Conservation (phyloP, 2,113 vertebrate species). For the Oryzias javanicus region DNA sequence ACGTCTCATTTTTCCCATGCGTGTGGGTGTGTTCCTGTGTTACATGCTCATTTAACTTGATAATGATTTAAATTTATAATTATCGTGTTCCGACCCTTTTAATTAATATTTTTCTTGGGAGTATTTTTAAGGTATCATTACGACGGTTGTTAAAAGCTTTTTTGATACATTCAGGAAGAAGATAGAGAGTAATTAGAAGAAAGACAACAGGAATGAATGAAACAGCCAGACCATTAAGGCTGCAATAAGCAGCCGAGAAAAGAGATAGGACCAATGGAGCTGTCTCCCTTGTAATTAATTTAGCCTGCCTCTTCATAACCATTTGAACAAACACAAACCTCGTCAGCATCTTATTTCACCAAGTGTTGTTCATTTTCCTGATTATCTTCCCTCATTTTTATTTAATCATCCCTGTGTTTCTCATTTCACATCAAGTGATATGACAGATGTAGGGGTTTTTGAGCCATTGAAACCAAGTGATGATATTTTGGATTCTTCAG, state of each 20-base stretch:
- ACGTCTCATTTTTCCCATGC: background rate
- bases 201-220: constrained; percentile 10
- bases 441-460: background rate
- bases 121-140: constrained; percentile 10
- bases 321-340: constrained; percentile 17
- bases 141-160: background rate
- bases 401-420: background rate
- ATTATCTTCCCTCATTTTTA: background rate
- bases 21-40: background rate
- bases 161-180: background rate
- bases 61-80: background rate
- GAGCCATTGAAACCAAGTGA: too few species aligned
- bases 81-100: background rate
- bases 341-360: constrained; percentile 13
- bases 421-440: constrained; percentile 1
- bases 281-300: constrained; percentile 36
- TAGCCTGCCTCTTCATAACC: constrained; percentile 24
- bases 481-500: too few species aligned
- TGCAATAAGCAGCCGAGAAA: constrained; percentile 22
- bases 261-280: constrained; percentile 32
- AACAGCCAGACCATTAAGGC: constrained; percentile 40
- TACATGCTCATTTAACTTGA: background rate
- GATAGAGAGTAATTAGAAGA: constrained; percentile 24
- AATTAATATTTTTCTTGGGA: background rate
- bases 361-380: background rate